Base-by-base conservation (phyloP, 2,113 vertebrate genomes). In the Gyps fulvus region DNA sequence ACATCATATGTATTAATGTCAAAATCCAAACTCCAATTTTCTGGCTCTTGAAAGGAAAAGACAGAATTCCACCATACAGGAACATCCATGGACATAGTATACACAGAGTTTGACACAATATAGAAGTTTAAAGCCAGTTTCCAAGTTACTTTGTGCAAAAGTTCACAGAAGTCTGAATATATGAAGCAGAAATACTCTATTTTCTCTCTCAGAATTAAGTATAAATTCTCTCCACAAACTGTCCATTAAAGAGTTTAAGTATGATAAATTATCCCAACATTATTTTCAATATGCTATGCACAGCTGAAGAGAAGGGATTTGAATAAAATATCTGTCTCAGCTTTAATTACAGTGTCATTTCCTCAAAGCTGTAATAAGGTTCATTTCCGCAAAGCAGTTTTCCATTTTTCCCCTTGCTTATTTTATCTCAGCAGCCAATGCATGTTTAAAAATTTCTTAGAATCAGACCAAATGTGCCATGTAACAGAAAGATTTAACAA, bases 261-360 rank as follows among this genome's bases (percentile, higher is more conserved):
- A 70, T 10, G 29, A 94, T 66, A 89, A 90, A 81, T 66, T 63
- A 89, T 74, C 5, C 2, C 73, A 89, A 57, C 20, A 43, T 52
- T 81, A 72, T 92, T 95, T 95, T 90, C 86, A 74, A 82, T 70
- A 92, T 40, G 57, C 20, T 74, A 84, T 71, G 86, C 89, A 79
- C 72, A 95, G 86, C 57, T 90, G 85, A 93, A 91, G 66, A 90
- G 71, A 88, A 69, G 18, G 32, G 43, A 95, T 81, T 81, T 91
- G 77, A 95, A 95, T 84, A 76, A 85, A 93, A 90, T 79, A 25
- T 57, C 93, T 91, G 55, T 54, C 72, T 88, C 92, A 95, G 82
- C 86, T 92, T 87, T 91, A 87, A 93, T 95, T 84, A 83, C 50
- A 76, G 69, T 52, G 50, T 59, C 65, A 97, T 93, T 97, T 96